Base-by-base conservation (phyloP, 2,888 invertebrate species). In the Masnerella sp. region DNA sequence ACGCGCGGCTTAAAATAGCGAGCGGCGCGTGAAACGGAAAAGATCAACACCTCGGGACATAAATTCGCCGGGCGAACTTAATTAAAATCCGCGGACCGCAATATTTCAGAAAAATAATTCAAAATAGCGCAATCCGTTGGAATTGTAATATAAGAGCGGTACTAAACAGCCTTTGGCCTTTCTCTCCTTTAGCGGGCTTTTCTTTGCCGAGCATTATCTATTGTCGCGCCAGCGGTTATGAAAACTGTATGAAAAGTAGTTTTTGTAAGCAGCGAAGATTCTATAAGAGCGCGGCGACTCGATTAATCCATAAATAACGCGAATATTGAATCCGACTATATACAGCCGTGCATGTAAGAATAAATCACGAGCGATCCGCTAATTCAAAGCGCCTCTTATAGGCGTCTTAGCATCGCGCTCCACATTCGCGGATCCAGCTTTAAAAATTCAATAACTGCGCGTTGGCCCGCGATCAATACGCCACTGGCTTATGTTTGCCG, bases 251-350 rank as follows among this genome's bases (percentile, higher is more conserved):
- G 58, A 59, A 68, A 68, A 59, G 58, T 54, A 15, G 45, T 58
- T 58, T 68, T 68, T 38, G 67, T 42, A 25, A 67, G 49, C 67
- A 42, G 22, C 32, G 51, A 45, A 25, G 40, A 56, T 56, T 47
- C 54, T 56, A 56, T 56, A 52, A 64, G 32, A 54, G 67, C 47
- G 25, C 56, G 40, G 58, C 25, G 18, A 38, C 58, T 42, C 58
- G 58, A 68, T 68, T 68, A 68, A 68, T 68, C 67, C 67, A 58
- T 68, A 69, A 69, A 69, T 59, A 69, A 69, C 59, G 68, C 45
- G 59, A 69, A 52, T 69, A 69, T 69, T 69, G 68, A 61, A 69
- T 61, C 40, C 59, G 52, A 52, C 45, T 52, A 43, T 8, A 36
- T 38, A 59, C 61, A 14, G 18, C 34, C 47, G 49, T 25, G 59